Base-by-base conservation (phyloP, 2,797 vertebrate genomes). In the Helicolenus hilgendorfi region DNA sequence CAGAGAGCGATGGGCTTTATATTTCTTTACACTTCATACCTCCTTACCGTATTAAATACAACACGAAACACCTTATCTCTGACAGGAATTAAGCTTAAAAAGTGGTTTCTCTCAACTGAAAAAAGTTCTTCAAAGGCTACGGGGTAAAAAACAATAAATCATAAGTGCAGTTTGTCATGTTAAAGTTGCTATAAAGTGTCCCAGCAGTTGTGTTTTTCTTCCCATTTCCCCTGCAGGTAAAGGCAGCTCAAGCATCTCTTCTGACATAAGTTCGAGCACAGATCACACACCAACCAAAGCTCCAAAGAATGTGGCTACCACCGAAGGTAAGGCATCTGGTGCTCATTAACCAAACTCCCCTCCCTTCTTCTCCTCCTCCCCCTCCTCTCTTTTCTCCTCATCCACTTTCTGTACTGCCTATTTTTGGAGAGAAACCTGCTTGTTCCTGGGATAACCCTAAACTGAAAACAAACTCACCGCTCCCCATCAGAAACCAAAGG, bases 181-280 rank as follows among this genome's bases (percentile, higher is more conserved):
- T 56, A 18, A 41, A 33, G 41, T 56, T 85, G 35, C 41, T 77
- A 2, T 4, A 20, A 56, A 49, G 27, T 78, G 63, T 68, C 67
- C 36, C 71, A 73, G 41, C 58, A 15, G 2, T 75, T 76, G 63
- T 83, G 77, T 90, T 87, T 88, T 72, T 77, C 74, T 73, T 77
- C 53, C 72, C 27, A 6, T 62, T 77, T 38, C 79, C 79, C 94
- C 89, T 91, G 89, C 93, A 99, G 99, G 98, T 98, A 99, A 99
- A 98, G 98, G 98, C 95, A 99, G 99, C 98, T 99, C 99, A 97
- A 99, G 99, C 98, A 98, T 99, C 97, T 99, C 99, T 94, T 99
- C 99, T 95, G 99, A 99, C 98, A 98, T 99, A 97, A 99, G 99
- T 96, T 99, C 99, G 85, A 98, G 98, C 96, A 99, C 99, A 53